Evolutionary conservation across 2,888 invertebrate genomes (phyloP), one percentile per base, ranked within the genome.

Genomic region (Habrosyne pyritoides): DNA sequence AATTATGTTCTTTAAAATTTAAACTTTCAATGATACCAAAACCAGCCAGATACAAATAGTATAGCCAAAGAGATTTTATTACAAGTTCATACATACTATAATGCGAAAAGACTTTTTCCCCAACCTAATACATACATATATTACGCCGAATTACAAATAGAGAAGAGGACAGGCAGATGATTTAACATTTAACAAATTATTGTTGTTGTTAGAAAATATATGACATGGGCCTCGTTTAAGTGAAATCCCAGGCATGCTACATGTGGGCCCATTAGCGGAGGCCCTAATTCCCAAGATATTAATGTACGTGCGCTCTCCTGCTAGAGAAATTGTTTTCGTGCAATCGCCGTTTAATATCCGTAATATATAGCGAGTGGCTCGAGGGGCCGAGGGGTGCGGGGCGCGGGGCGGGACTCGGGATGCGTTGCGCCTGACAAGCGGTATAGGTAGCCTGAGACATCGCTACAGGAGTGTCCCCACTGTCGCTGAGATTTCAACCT

Each of bases 261-360:
- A 33, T 30, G 36, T 42, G 8, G 42, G 18, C 42, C 36, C 42
- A 42, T 42, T 42, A 42, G 18, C 42, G 42, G 42, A n/a, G n/a
- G 4, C 0, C 42, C 42, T 42, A 42, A 42, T 42, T 42, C 42
- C 42, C 42, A 6, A 42, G 42, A 42, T 42, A 42, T 42, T 42
- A 42, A 42, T 42, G 42, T 42, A 18, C 18, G 42, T 42, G 42
- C 42, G 42, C 42, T 36, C 36, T 36, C 42, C 42, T 42, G 18
- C 42, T 18, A 6, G 42, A 42, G 18, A 42, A 18, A 42, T 42
- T 42, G 42, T 42, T 42, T 42, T 42, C 42, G 42, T 42, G 42
- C 42, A 42, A 42, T 42, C 42, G 42, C 42, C 8, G 8, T 42
- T 42, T 42, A 42, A 42, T 42, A 42, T 18, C 42, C 8, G 8